These are phyloP conservation scores for Cheiracanthium punctorium DNA, from an alignment of 2,888 invertebrate species.

Conservation along the genomic window DNA sequence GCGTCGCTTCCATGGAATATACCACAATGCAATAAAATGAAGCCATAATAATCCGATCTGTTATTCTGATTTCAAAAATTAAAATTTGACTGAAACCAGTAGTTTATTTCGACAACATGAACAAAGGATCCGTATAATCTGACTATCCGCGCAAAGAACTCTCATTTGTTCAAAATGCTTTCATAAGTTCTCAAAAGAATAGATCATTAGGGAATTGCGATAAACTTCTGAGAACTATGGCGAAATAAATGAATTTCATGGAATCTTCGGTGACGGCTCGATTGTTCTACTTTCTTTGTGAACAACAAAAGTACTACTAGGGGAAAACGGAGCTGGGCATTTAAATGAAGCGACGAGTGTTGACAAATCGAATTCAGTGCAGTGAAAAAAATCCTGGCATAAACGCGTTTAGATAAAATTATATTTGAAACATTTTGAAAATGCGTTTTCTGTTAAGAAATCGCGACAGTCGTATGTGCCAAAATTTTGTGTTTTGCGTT, in stretches of 20 bases:
- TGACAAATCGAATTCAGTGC: background rate
- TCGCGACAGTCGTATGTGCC: background rate
- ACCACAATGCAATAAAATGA: too few relatives aligned
- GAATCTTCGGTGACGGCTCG: background rate
- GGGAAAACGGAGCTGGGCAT: background rate
- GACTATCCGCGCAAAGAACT: too few relatives aligned
- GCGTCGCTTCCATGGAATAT: too few relatives aligned
- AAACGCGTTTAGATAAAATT: background rate
- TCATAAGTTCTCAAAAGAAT: background rate
- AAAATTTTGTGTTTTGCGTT: background rate
- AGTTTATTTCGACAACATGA: too few relatives aligned
- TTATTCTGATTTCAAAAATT: too few relatives aligned
- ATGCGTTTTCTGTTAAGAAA: background rate
- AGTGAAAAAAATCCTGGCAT: background rate
- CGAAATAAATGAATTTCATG: background rate
- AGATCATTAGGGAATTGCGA: background rate
- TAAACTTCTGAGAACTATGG: background rate
- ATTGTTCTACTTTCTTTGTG: background rate
- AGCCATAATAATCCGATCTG: too few relatives aligned
- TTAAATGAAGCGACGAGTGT: background rate
- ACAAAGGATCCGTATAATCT: too few relatives aligned
- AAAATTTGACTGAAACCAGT: too few relatives aligned
- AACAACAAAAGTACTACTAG: background rate
- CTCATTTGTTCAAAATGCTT: too few relatives aligned
- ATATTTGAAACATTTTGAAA: background rate